phyloP scores from a whole-genome alignment of 2,888 invertebrate genomes.

The Diaprepes abbreviatus region DNA sequence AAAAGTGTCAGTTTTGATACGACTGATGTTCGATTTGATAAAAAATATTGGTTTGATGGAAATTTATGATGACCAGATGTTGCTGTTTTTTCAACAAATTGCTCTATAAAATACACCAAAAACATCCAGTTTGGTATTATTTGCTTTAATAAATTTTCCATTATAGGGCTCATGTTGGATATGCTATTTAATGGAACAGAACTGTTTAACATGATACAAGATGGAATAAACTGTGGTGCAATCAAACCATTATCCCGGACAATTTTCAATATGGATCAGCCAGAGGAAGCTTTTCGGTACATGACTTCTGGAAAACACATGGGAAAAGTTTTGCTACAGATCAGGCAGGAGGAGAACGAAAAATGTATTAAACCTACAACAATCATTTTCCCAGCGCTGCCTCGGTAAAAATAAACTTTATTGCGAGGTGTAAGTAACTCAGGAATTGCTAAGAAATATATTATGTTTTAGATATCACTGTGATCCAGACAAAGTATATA shows the following conservation, averaged over 20 bases:
- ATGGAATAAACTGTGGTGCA: conserved; percentile 68
- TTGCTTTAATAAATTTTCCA: not conserved
- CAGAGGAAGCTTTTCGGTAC: conserved; percentile 80
- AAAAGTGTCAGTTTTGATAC: too few species aligned
- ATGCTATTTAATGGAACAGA: not conserved
- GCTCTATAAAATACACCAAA: too few species aligned
- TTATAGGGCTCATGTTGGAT: conserved; percentile 75
- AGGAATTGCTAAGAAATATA: too few species aligned
- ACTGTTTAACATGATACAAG: too few species aligned
- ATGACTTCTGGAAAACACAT: conserved; percentile 82
- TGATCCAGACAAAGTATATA: conserved; percentile 71
- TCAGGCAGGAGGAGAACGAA: conserved; percentile 61
- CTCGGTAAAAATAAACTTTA: too few species aligned
- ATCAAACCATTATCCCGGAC: conserved; percentile 78
- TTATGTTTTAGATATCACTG: conserved; percentile 68
- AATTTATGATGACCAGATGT: too few species aligned
- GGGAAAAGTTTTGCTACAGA: conserved; percentile 76
- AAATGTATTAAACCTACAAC: conserved; percentile 22
- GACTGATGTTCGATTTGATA: too few species aligned
- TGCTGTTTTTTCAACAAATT: too few species aligned
- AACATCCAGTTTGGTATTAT: too few species aligned
- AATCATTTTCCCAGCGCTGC: conserved; percentile 11
- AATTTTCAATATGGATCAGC: conserved; percentile 75
- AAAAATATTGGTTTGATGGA: too few species aligned
- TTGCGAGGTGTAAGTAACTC: too few species aligned